These are phyloP conservation scores for Carapus acus DNA, from an alignment of 2,797 vertebrate genomes.

Conservation along the genomic window DNA sequence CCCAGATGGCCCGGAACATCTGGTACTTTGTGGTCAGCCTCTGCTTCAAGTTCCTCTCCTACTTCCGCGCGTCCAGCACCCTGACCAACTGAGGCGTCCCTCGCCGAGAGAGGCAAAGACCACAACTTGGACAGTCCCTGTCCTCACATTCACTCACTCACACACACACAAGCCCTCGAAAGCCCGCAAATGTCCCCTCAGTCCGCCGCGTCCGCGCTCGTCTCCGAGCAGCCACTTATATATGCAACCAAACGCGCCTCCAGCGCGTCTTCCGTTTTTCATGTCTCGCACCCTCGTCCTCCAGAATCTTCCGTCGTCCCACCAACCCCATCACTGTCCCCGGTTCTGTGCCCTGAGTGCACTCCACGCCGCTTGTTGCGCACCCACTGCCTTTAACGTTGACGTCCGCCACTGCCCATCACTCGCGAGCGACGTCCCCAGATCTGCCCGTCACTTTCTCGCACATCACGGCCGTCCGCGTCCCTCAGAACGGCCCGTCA, in stretches of 20 bases:
- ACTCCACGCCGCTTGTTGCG: slow-evolving; percentile 19
- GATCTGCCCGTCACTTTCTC: slow-evolving; percentile 27
- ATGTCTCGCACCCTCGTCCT: slow-evolving; percentile 28
- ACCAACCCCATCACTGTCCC: slow-evolving; percentile 37
- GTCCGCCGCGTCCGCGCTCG: slow-evolving; percentile 52
- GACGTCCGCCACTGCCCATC: slow-evolving; percentile 21
- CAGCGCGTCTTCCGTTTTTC: slow-evolving; percentile 42
- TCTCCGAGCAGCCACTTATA: slow-evolving; percentile 65
- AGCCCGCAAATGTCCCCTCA: too few species aligned
- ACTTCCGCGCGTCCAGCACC: slow-evolving; percentile 87
- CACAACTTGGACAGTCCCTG: slow-evolving; percentile 27
- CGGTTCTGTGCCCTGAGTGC: slow-evolving; percentile 24
- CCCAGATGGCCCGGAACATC: slow-evolving; percentile 91
- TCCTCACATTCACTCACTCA: slow-evolving; percentile 34
- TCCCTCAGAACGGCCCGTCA: slow-evolving; percentile 54
- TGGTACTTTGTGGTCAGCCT: slow-evolving; percentile 96
- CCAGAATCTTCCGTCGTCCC: slow-evolving; percentile 47
- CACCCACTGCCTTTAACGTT: slow-evolving; percentile 52
- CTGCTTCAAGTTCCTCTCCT: slow-evolving; percentile 94
- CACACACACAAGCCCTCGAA: too few species aligned
- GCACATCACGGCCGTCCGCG: slow-evolving; percentile 22
- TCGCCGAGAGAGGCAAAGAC: slow-evolving; percentile 21
- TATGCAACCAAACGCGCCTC: slow-evolving; percentile 68
- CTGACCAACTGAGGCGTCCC: slow-evolving; percentile 61
- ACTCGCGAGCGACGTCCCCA: slow-evolving; percentile 17